These are phyloP conservation scores for Antigone vipio DNA, from an alignment of 2,113 vertebrate species.

Conservation along the genomic window DNA sequence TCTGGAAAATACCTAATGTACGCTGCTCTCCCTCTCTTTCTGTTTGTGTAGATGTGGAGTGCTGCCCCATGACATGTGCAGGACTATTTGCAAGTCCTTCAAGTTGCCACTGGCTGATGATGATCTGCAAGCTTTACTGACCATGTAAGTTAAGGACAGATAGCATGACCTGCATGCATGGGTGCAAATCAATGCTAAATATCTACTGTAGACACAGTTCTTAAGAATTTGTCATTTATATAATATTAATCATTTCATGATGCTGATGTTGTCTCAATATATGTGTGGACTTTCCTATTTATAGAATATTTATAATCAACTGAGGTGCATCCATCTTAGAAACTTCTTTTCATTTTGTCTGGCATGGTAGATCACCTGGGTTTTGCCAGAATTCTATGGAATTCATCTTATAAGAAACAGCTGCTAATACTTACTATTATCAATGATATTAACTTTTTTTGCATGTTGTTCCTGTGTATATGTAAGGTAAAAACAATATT, in stretches of 20 bases:
- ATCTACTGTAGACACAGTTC: not conserved
- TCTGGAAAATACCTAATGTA: not conserved
- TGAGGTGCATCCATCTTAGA: not conserved
- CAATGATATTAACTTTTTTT: not conserved
- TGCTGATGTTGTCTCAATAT: not conserved
- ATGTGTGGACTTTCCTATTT: not conserved
- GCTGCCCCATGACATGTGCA: conserved; percentile 73
- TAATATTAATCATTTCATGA: not conserved
- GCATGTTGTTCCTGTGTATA: not conserved
- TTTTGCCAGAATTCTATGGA: not conserved
- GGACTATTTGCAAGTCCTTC: conserved; percentile 84
- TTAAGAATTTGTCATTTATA: not conserved
- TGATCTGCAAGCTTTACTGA: conserved; percentile 77
- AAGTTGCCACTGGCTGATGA: conserved; percentile 80
- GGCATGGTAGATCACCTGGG: not conserved
- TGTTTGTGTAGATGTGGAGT: conserved; percentile 75
- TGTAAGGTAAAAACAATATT: not conserved
- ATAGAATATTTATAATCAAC: not conserved
- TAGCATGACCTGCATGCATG: not conserved
- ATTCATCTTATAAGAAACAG: not conserved
- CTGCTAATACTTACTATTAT: not conserved
- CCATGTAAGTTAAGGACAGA: conserved; percentile 72
- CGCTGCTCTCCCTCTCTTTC: not conserved
- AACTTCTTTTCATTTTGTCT: not conserved
- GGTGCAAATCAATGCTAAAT: not conserved